Evolutionary conservation across 2,113 vertebrate species (phyloP), one percentile per base, ranked within the genome.

Genomic region (Pomatorhinus ruficollis): DNA sequence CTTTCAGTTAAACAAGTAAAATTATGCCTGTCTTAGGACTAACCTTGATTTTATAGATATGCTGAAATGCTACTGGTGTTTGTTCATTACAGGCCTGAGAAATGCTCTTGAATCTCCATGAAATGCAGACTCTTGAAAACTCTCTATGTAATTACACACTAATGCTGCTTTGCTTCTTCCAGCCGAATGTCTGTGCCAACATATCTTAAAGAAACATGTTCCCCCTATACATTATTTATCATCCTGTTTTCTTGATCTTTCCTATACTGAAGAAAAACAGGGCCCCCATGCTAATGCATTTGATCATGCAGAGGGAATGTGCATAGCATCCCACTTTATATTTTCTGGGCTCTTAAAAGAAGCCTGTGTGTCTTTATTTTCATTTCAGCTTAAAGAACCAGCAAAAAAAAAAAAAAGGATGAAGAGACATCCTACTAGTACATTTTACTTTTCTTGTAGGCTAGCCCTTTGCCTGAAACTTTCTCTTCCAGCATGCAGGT

Each of bases 51-150:
- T 89, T 91, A 35, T 70, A 89, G 74, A 45, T 93, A 53, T 42
- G 49, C 66, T 89, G 81, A 96, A 84, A 94, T 92, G 93, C 96
- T 96, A 94, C 95, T 91, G 30, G 42, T 89, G n/a, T 90, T 87
- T 86, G 35, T 83, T 76, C 59, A 22, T 75, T 96, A 66, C n/a
- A 70, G 76, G 70, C 35, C 28, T 42, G 78, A 91, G 89, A 76
- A 91, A 52, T 83, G 59, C 60, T 76, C 87, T 92, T 92, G 72
- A 83, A 64, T 85, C 57, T 87, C 19, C 42, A n/a, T 93, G 87
- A 96, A 94, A 61, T 83, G 25, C 52, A 81, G 68, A 56, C 57
- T 89, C 80, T 76, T 94, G 94, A 96, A 97, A 96, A 28, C 81
- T 28, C 44, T 94, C 78, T 75, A 25, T 72, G 61, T 93, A 94